These are phyloP conservation scores for Hapalemur alaotrensis DNA, from an alignment of 2,797 vertebrate genomes.

Conservation along the genomic window DNA sequence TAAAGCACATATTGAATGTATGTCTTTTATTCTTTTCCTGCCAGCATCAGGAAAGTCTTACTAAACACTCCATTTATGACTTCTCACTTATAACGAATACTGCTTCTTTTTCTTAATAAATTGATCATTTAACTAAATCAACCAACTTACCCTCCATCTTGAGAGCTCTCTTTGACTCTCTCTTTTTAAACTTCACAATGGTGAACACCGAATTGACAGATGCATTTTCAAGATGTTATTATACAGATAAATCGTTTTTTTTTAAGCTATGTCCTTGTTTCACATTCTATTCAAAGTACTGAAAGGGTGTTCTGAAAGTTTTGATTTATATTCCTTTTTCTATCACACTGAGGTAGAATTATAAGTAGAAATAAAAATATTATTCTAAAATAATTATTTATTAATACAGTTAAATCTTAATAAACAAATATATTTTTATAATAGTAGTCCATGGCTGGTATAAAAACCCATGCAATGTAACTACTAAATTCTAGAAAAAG, in stretches of 20 bases:
- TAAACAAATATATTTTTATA: neutral
- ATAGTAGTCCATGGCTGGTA: neutral
- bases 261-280: neutral
- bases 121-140: neutral
- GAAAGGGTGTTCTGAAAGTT: constrained; percentile 13
- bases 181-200: neutral
- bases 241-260: neutral
- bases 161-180: neutral
- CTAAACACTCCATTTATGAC: too few species aligned
- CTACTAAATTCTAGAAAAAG: neutral
- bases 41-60: neutral
- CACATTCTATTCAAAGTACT: neutral
- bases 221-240: neutral
- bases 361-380: neutral
- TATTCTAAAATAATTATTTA: neutral
- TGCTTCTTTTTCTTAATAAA: neutral
- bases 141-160: neutral
- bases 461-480: neutral
- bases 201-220: neutral
- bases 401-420: neutral
- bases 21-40: neutral
- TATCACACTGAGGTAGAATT: neutral
- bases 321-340: constrained; percentile 37
- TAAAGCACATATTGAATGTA: neutral
- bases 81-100: neutral